Percentiles rank a stretch among this genome's conserved stretches.
These are phyloP conservation scores for Colistium nudipinnis DNA, from an alignment of 2,113 vertebrate species.

Conservation along the genomic window DNA sequence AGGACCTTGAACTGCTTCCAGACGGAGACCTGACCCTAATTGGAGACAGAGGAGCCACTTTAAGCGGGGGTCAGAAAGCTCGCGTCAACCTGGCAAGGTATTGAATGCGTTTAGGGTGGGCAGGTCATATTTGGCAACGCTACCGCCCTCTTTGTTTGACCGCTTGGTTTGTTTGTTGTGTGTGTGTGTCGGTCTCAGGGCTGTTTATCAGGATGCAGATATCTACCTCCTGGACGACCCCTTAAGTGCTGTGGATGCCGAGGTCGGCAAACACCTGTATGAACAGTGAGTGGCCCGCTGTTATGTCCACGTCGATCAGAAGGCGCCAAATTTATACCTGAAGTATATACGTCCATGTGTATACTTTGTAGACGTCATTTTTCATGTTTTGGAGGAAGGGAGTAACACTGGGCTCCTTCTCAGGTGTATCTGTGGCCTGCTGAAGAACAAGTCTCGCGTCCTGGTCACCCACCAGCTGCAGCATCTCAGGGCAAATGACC, in stretches of 20 bases:
- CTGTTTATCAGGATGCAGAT: conserved; percentile 94
- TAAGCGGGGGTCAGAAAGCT: conserved; percentile 96
- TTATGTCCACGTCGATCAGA: no score
- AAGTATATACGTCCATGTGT: no score
- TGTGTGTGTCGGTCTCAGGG: conserved; percentile 75
- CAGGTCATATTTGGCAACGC: not conserved
- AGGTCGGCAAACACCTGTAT: conserved; percentile 93
- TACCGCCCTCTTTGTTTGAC: not conserved
- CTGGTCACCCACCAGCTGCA: conserved; percentile 97
- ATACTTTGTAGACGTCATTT: no score
- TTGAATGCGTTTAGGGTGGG: no score
- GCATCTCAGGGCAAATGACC: conserved; percentile 88
- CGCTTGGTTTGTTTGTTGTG: not conserved
- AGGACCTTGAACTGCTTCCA: conserved; percentile 92
- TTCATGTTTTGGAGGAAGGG: not conserved
- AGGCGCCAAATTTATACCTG: no score
- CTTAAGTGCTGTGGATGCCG: conserved; percentile 93
- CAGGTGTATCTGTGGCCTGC: conserved; percentile 93
- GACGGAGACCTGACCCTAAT: conserved; percentile 91
- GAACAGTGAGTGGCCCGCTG: conserved; percentile 86
- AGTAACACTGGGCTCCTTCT: not conserved
- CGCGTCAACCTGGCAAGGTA: conserved; percentile 94
- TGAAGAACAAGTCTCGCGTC: conserved; percentile 90
- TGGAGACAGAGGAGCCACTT: conserved; percentile 92
- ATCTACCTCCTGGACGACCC: conserved; percentile 96